Conservation (phyloP, 2,888 invertebrate species). For the Pseudococcus viburni region DNA sequence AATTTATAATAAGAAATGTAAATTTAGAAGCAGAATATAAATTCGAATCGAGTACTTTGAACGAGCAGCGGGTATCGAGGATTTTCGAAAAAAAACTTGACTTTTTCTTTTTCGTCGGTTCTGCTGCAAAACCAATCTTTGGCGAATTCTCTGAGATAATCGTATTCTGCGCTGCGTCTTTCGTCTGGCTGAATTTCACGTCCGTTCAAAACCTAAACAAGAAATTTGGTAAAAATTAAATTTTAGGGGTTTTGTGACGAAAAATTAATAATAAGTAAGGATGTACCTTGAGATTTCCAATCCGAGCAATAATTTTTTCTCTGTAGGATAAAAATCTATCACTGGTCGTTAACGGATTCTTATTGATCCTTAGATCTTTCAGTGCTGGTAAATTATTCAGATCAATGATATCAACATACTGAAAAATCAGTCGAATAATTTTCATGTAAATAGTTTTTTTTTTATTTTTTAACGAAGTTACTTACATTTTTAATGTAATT, state of each 20-base stretch:
- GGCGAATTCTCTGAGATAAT: conserved; percentile 89
- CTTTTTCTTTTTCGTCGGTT: conserved; percentile 72
- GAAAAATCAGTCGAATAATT: conserved; percentile 15
- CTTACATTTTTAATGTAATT: conserved; percentile 85
- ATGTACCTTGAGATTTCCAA: conserved; percentile 61
- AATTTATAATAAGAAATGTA: neutral
- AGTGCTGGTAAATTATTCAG: conserved; percentile 82
- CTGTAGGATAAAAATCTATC: conserved; percentile 62
- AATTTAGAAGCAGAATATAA: neutral
- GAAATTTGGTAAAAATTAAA: neutral
- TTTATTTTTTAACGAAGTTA: conserved; percentile 67
- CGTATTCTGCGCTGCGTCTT: conserved; percentile 89
- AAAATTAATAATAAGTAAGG: neutral
- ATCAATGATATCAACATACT: conserved; percentile 72
- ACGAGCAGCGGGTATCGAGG: conserved; percentile 83
- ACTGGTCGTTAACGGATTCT: conserved; percentile 76
- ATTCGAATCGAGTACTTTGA: conserved; percentile 76
- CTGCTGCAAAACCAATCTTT: conserved; percentile 79
- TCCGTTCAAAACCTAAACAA: conserved; percentile 61
- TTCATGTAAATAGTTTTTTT: neutral
- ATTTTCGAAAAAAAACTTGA: conserved; percentile 79
- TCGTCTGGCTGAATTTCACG: conserved; percentile 71
- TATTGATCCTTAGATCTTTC: conserved; percentile 79
- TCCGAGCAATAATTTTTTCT: conserved; percentile 61
- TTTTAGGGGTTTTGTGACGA: neutral